phyloP scores from a whole-genome alignment of 2,888 invertebrate species.

The Calliopum simillimum region DNA sequence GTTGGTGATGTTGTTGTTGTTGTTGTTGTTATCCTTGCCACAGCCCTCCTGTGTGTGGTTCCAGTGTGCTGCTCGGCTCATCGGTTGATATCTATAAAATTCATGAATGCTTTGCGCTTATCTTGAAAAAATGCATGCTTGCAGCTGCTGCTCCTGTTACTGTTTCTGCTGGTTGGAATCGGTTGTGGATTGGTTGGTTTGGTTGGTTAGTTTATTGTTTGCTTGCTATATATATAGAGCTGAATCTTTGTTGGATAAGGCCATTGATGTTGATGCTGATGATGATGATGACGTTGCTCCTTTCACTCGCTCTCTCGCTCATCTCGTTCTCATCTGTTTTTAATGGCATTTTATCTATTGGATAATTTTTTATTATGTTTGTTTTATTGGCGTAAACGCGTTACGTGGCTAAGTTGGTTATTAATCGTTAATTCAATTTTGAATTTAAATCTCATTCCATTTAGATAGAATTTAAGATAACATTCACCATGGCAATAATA shows the following conservation, averaged over 20 bases:
- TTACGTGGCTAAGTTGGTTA: too few relatives aligned
- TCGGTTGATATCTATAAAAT: conserved; percentile 58
- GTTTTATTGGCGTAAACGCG: conserved; percentile 53
- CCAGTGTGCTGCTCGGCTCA: conserved; percentile 16
- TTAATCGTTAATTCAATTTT: too few relatives aligned
- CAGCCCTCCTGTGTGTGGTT: background rate
- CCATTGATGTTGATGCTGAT: conserved; percentile 15
- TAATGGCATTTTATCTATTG: conserved; percentile 61
- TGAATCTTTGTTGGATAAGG: background rate
- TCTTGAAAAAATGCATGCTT: conserved; percentile 63
- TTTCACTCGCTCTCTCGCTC: background rate
- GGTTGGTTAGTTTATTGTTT: conserved; percentile 13
- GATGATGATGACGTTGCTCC: conserved; percentile 44
- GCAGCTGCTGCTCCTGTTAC: conserved; percentile 51
- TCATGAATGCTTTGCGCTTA: conserved; percentile 65
- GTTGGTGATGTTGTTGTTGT: too few relatives aligned
- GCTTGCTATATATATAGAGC: conserved; percentile 12
- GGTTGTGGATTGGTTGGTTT: conserved; percentile 14
- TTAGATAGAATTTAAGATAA: too few relatives aligned
- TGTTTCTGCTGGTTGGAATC: conserved; percentile 32
- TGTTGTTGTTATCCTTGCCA: conserved; percentile 3
- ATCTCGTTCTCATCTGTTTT: conserved; percentile 43
- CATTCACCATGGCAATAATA: too few relatives aligned
- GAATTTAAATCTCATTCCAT: too few relatives aligned
- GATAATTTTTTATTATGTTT: conserved; percentile 61